These are phyloP conservation scores for Ceratoteleas bidentatus DNA, from an alignment of 1,140 invertebrate species.

Conservation along the genomic window DNA sequence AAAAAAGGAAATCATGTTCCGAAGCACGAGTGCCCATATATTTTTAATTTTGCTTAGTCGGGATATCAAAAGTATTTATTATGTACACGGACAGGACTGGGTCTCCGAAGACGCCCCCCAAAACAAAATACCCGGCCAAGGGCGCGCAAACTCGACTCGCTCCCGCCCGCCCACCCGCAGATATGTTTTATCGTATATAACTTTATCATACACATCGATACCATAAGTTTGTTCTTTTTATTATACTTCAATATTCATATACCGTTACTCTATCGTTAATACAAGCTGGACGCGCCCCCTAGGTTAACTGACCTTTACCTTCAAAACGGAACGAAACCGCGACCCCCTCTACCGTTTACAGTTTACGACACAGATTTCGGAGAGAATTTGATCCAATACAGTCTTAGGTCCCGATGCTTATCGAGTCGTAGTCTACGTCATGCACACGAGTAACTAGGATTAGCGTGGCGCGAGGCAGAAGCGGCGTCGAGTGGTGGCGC, in stretches of 20 bases:
- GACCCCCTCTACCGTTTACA: conserved; percentile 4
- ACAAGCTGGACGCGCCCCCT: background rate
- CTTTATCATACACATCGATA: conserved; percentile 42
- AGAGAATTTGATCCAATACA: conserved; percentile 24
- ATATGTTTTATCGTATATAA: conserved; percentile 50
- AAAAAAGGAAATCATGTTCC: conserved; percentile 45
- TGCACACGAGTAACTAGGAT: conserved; percentile 23
- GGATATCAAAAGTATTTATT: conserved; percentile 56
- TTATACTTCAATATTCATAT: conserved; percentile 27
- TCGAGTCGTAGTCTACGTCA: conserved; percentile 28
- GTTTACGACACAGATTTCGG: conserved; percentile 23
- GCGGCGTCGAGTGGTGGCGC: background rate
- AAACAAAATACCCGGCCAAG: background rate
- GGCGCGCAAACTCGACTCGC: background rate
- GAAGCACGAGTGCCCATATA: conserved; percentile 41
- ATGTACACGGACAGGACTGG: conserved; percentile 52
- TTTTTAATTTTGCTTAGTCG: conserved; percentile 46
- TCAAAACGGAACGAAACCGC: conserved; percentile 9
- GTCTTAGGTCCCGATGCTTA: conserved; percentile 29
- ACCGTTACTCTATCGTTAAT: conserved; percentile 17
- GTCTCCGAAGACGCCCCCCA: background rate
- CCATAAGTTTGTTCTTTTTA: conserved; percentile 10
- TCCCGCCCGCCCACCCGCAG: conserved; percentile 30
- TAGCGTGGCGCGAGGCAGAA: conserved; percentile 25
- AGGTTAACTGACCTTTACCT: background rate